These are phyloP conservation scores for Icerya purchasi DNA, from an alignment of 2,888 invertebrate genomes.

Conservation along the genomic window DNA sequence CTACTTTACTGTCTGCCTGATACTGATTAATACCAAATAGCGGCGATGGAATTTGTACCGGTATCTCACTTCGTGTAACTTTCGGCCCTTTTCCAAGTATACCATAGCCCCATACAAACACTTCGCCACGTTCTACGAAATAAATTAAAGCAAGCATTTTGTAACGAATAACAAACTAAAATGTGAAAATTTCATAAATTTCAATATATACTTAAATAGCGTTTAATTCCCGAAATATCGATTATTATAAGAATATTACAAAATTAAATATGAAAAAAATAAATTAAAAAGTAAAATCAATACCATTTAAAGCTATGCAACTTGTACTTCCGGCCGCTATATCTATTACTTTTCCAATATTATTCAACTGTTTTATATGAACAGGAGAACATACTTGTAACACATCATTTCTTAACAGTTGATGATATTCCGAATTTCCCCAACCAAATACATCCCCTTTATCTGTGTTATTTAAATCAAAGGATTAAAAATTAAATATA, in stretches of 20 bases:
- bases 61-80: constrained; percentile 39
- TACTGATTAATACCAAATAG: constrained; percentile 74
- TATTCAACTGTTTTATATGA: neutral
- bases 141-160: constrained; percentile 6
- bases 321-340: constrained; percentile 70
- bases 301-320: constrained; percentile 64
- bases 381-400: constrained; percentile 45
- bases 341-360: constrained; percentile 50
- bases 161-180: neutral
- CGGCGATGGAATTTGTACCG: constrained; percentile 50
- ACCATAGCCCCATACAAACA: constrained; percentile 87
- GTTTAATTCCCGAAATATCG: neutral
- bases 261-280: too few relatives aligned
- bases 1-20: constrained; percentile 42
- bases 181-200: too few relatives aligned
- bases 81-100: constrained; percentile 72
- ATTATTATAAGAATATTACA: too few relatives aligned
- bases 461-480: constrained; percentile 30
- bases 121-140: constrained; percentile 56
- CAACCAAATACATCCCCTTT: constrained; percentile 85
- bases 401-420: constrained; percentile 35
- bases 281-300: too few relatives aligned
- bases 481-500: neutral
- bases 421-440: constrained; percentile 89
- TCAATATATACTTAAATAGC: neutral